Conservation (phyloP, 2,888 invertebrate genomes). For the Xestia c-nigrum region DNA sequence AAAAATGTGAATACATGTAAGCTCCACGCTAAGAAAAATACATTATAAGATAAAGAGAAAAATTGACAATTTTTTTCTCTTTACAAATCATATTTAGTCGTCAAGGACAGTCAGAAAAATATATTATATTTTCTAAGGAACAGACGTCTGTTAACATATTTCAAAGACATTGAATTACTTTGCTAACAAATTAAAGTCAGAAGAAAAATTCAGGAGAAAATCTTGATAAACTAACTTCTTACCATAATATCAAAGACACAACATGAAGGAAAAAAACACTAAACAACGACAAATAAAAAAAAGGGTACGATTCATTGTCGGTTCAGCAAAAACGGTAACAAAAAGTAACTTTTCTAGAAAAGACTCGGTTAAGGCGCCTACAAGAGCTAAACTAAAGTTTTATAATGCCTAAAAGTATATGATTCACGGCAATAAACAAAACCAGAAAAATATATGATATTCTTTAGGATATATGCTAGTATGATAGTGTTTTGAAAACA, state of each 20-base stretch:
- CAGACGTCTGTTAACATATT: neutral
- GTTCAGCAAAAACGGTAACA: constrained; percentile 8
- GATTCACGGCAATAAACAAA: too few species aligned
- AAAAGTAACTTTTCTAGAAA: constrained; percentile 14
- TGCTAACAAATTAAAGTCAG: constrained; percentile 13
- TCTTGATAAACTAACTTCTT: constrained; percentile 25
- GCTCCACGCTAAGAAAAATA: neutral
- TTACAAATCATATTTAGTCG: neutral
- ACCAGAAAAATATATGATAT: too few species aligned
- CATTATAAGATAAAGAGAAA: neutral
- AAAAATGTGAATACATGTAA: neutral
- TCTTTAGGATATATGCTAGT: too few species aligned
- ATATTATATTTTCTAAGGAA: neutral
- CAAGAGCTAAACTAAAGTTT: too few species aligned
- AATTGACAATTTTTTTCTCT: too few species aligned
- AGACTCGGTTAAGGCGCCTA: constrained; percentile 1
- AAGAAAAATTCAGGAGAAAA: neutral
- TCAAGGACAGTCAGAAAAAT: constrained; percentile 1
- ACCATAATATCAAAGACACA: constrained; percentile 23
- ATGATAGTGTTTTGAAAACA: too few species aligned
- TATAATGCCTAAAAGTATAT: too few species aligned
- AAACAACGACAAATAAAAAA: constrained; percentile 13
- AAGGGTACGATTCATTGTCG: constrained; percentile 12
- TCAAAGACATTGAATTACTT: constrained; percentile 36
- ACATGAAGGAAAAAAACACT: neutral